These are phyloP conservation scores for Agrypnia vestita DNA, from an alignment of 1,140 invertebrate genomes.

Conservation along the genomic window DNA sequence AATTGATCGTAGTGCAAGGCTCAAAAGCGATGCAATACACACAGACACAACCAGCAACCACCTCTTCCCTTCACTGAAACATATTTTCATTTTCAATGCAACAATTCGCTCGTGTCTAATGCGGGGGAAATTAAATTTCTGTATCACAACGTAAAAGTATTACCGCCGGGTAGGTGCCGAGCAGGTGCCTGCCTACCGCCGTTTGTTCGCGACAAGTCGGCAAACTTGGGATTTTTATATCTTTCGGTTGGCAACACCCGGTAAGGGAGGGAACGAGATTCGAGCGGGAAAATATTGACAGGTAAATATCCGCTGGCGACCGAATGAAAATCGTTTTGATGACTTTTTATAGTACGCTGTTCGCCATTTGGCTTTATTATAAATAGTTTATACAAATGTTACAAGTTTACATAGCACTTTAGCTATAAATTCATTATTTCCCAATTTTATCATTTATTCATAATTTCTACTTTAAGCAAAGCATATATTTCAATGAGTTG, in stretches of 20 bases:
- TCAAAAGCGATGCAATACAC: slow-evolving; percentile 12
- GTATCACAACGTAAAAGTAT: slow-evolving; percentile 58
- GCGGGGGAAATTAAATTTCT: slow-evolving; percentile 61
- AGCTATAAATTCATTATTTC: too few species aligned
- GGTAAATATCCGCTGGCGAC: slow-evolving; percentile 3
- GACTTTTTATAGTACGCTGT: too few species aligned
- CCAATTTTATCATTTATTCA: too few species aligned
- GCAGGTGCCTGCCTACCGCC: slow-evolving; percentile 23
- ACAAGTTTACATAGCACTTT: too few species aligned
- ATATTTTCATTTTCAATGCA: slow-evolving; percentile 60
- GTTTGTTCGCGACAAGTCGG: slow-evolving; percentile 25
- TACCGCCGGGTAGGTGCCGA: slow-evolving; percentile 5
- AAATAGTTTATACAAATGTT: too few species aligned
- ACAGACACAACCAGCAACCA: slow-evolving; percentile 1
- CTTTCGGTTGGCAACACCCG: slow-evolving; percentile 33
- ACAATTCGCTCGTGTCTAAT: slow-evolving; percentile 60
- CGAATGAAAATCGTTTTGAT: not conserved
- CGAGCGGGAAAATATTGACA: slow-evolving; percentile 37
- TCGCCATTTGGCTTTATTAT: too few species aligned
- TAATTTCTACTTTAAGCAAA: too few species aligned
- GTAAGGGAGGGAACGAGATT: not conserved
- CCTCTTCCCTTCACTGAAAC: slow-evolving; percentile 38
- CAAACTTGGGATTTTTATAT: slow-evolving; percentile 41
- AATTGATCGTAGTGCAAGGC: too few species aligned
- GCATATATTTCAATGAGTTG: too few species aligned